A percentile compares a stretch with the other conserved stretches of the same genome.
Conservation (phyloP, 2,113 vertebrate genomes). For the Equus quagga region DNA sequence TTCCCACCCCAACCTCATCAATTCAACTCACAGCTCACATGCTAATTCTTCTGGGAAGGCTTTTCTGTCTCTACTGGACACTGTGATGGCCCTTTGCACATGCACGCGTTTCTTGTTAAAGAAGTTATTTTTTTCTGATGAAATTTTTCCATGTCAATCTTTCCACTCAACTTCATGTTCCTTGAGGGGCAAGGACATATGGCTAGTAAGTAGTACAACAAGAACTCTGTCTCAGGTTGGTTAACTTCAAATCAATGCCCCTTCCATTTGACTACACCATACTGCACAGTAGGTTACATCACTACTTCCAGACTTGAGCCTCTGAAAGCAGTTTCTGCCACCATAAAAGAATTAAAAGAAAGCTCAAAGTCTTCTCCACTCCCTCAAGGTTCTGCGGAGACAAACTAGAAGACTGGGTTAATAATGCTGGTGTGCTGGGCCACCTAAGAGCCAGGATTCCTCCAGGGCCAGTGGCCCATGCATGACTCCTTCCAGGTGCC, state of each 20-base stretch:
- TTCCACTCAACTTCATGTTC: background rate
- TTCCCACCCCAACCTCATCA: background rate
- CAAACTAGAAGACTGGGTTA: background rate
- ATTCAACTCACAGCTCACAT: background rate
- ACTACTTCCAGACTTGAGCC: background rate
- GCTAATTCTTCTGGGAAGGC: background rate
- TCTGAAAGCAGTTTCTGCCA: background rate
- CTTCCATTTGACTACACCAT: background rate
- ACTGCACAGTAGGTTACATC: background rate
- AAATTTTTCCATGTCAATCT: background rate
- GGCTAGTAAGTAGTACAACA: background rate
- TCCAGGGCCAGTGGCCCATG: background rate
- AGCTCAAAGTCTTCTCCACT: conserved; percentile 11
- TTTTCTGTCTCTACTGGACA: background rate
- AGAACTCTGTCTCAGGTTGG: background rate
- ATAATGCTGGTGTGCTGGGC: background rate
- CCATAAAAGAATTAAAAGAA: background rate
- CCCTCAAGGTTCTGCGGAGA: conserved; percentile 13
- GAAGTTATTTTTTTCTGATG: background rate
- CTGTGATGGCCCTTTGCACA: background rate
- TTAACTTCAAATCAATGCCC: background rate
- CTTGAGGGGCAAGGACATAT: background rate
- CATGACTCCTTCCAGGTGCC: background rate
- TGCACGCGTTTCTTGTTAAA: background rate
- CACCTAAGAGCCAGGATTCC: background rate